phyloP scores from a whole-genome alignment of 2,113 vertebrate genomes.

The Aspidoscelis tigris region DNA sequence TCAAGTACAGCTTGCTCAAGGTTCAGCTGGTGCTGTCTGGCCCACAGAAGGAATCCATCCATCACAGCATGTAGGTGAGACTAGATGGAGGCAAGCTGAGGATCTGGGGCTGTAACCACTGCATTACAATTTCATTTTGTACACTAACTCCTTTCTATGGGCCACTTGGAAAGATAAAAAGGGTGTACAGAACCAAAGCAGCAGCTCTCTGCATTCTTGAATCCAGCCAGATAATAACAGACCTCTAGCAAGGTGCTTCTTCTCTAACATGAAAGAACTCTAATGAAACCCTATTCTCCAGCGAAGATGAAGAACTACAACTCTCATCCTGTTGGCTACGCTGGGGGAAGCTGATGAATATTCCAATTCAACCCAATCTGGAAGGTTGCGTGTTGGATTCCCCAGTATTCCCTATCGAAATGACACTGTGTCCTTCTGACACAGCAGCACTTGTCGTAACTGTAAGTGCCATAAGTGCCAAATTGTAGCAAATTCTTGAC shows the following conservation, averaged over 20 bases:
- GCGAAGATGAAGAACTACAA: not conserved
- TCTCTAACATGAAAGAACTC: not conserved
- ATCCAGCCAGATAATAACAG: not conserved
- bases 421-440: not conserved
- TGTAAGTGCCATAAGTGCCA: not conserved
- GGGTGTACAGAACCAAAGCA: not conserved
- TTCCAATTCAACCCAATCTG: not conserved
- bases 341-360: too few species aligned
- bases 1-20: constrained; percentile 37
- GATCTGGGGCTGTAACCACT: not conserved
- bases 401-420: not conserved
- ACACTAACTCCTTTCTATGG: not conserved
- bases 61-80: not conserved
- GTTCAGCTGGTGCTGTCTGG: constrained; percentile 49
- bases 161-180: not conserved
- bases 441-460: not conserved
- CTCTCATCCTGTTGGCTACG: too few species aligned
- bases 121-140: not conserved
- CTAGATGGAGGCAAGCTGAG: not conserved
- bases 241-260: not conserved
- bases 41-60: constrained; percentile 23
- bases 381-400: not conserved
- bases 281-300: not conserved
- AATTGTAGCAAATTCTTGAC: too few species aligned
- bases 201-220: not conserved